These are phyloP conservation scores for Archips xylosteana DNA, from an alignment of 2,888 invertebrate species.

Conservation along the genomic window DNA sequence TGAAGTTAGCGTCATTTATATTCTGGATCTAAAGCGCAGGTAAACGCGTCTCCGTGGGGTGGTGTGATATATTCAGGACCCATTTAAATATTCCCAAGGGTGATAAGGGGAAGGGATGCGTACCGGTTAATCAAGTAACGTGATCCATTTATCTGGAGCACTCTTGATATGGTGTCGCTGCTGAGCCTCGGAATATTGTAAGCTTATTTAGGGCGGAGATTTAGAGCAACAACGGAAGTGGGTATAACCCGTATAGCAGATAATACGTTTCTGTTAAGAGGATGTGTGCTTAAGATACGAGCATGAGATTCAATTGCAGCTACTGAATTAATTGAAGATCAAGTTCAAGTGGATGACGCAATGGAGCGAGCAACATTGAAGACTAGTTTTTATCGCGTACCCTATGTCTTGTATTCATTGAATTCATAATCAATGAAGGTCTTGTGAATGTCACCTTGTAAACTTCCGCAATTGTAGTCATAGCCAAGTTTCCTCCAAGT, in stretches of 20 bases:
- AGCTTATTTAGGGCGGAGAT: constrained; percentile 70
- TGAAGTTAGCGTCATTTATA: constrained; percentile 75
- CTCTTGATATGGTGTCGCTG: constrained; percentile 80
- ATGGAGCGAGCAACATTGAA: constrained; percentile 22
- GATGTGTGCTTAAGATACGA: constrained; percentile 11
- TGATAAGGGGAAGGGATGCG: constrained; percentile 82
- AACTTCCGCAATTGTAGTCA: constrained; percentile 26
- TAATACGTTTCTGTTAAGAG: constrained; percentile 50
- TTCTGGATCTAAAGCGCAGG: constrained; percentile 75
- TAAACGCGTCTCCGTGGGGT: constrained; percentile 74
- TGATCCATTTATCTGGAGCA: constrained; percentile 84
- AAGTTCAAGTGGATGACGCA: constrained; percentile 32
- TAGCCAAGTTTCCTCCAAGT: constrained; percentile 47
- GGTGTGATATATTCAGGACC: constrained; percentile 82
- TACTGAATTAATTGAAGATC: constrained; percentile 39
- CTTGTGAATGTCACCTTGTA: constrained; percentile 1
- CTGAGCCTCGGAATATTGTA: constrained; percentile 81
- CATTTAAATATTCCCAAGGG: constrained; percentile 85
- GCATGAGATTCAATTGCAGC: constrained; percentile 27
- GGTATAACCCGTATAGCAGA: constrained; percentile 44
- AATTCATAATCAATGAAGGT: constrained; percentile 24
- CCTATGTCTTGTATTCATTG: constrained; percentile 16
- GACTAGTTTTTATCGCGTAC: constrained; percentile 28
- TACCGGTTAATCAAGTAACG: constrained; percentile 85
- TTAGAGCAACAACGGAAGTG: constrained; percentile 56